Evolutionary conservation across 2,113 vertebrate species (phyloP).

Genomic region (Phrynosoma platyrhinos): DNA sequence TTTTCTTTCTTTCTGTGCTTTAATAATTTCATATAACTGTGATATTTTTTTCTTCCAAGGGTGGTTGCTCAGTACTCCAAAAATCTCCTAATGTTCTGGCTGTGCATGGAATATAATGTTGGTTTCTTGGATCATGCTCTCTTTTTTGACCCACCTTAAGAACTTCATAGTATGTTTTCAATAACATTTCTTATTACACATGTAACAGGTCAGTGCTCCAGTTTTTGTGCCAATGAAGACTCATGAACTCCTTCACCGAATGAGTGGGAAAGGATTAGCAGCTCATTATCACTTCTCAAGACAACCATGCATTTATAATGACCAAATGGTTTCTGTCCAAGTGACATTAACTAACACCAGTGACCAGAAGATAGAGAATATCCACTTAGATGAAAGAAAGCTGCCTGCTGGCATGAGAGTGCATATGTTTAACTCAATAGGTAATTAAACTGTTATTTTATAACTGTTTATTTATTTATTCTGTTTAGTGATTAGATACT

Average conservation of each 20-base stretch:
- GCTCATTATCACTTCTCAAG: slow-evolving; percentile 91
- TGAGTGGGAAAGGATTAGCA: slow-evolving; percentile 93
- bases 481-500: not conserved
- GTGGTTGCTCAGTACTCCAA: too few species aligned
- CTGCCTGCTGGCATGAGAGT: slow-evolving; percentile 82
- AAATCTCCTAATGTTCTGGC: not conserved
- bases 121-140: slow-evolving; percentile 21
- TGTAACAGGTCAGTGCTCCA: slow-evolving; percentile 81
- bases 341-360: slow-evolving; percentile 86
- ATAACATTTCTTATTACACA: slow-evolving; percentile 38
- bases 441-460: slow-evolving; percentile 62
- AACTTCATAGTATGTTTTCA: slow-evolving; percentile 27
- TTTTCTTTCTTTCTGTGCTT: not conserved
- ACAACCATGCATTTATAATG: slow-evolving; percentile 85
- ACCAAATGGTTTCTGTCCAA: slow-evolving; percentile 90
- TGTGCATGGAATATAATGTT: slow-evolving; percentile 25
- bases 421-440: slow-evolving; percentile 87
- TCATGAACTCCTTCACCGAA: slow-evolving; percentile 91
- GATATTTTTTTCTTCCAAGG: not conserved
- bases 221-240: slow-evolving; percentile 85
- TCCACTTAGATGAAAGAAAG: slow-evolving; percentile 85
- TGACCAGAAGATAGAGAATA: slow-evolving; percentile 86
- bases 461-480: slow-evolving; percentile 2
- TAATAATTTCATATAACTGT: not conserved
- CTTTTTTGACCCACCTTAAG: not conserved